A percentile compares a stretch with the other conserved stretches of the same genome.
These are phyloP conservation scores for Synodontis membranacea DNA, from an alignment of 2,113 vertebrate genomes.

Conservation along the genomic window DNA sequence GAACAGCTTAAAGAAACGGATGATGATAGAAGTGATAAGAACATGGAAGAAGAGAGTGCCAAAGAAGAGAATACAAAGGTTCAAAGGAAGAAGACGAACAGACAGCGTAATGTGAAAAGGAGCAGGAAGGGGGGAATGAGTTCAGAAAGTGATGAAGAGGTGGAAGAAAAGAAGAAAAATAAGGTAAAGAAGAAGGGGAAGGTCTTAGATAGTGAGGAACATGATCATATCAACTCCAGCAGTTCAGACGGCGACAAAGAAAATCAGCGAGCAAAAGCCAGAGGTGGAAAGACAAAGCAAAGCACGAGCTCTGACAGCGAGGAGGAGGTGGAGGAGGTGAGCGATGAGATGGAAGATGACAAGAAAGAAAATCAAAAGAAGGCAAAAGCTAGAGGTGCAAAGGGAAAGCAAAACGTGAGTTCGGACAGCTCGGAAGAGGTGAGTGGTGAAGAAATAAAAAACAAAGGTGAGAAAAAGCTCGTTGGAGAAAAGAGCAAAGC, in stretches of 20 bases:
- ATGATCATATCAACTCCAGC: conserved; percentile 3
- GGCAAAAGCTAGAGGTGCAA: neutral
- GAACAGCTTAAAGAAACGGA: conserved; percentile 8
- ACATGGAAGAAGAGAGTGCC: conserved; percentile 25
- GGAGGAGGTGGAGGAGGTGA: neutral
- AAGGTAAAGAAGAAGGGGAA: conserved; percentile 38
- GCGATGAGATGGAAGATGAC: neutral
- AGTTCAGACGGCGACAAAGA: conserved; percentile 40
- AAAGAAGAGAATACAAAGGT: conserved; percentile 32
- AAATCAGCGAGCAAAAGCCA: neutral
- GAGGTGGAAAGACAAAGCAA: neutral
- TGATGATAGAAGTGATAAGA: conserved; percentile 22
- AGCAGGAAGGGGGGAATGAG: conserved; percentile 7
- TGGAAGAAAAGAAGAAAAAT: neutral
- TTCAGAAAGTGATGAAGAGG: conserved; percentile 10
- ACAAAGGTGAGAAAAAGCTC: neutral
- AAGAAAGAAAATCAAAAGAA: neutral
- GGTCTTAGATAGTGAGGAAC: conserved; percentile 30
- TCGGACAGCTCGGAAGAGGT: conserved; percentile 30
- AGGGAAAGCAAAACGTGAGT: neutral
- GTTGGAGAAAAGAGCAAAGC: conserved; percentile 23
- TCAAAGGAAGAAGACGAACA: neutral
- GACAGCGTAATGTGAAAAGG: neutral
- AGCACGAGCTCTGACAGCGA: conserved; percentile 24
- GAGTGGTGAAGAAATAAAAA: neutral